phyloP scores from a whole-genome alignment of 2,797 vertebrate species.

The Centroberyx gerrardi region DNA sequence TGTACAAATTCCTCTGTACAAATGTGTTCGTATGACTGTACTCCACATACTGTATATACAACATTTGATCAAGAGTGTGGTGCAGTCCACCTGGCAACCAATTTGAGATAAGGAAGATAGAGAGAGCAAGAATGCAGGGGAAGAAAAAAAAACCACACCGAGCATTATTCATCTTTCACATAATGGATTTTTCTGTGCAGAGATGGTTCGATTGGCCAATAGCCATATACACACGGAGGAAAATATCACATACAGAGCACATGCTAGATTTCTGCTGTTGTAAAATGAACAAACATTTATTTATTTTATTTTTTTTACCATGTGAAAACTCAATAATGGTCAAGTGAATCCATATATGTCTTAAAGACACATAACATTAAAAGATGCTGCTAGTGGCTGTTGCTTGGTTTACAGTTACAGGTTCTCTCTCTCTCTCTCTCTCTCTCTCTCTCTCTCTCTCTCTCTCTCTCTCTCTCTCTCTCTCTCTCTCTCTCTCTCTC shows the following conservation, averaged over 20 bases:
- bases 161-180: conserved; percentile 4
- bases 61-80: neutral
- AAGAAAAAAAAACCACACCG: neutral
- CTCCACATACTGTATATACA: neutral
- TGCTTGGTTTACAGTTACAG: too few species aligned
- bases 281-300: neutral
- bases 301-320: neutral
- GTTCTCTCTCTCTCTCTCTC: too few species aligned
- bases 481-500: too few species aligned
- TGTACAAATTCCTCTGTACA: too few species aligned
- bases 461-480: too few species aligned
- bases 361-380: too few species aligned
- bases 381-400: too few species aligned
- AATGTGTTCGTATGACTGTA: neutral
- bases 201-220: conserved; percentile 3
- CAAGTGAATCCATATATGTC: too few species aligned
- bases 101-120: conserved; percentile 32
- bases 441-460: too few species aligned
- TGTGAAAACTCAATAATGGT: neutral
- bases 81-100: conserved; percentile 8
- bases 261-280: neutral
- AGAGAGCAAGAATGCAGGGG: neutral
- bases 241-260: neutral
- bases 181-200: conserved; percentile 23
- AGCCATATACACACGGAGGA: neutral